phyloP scores from a whole-genome alignment of 2,797 vertebrate species.

The Taeniopygia guttata region DNA sequence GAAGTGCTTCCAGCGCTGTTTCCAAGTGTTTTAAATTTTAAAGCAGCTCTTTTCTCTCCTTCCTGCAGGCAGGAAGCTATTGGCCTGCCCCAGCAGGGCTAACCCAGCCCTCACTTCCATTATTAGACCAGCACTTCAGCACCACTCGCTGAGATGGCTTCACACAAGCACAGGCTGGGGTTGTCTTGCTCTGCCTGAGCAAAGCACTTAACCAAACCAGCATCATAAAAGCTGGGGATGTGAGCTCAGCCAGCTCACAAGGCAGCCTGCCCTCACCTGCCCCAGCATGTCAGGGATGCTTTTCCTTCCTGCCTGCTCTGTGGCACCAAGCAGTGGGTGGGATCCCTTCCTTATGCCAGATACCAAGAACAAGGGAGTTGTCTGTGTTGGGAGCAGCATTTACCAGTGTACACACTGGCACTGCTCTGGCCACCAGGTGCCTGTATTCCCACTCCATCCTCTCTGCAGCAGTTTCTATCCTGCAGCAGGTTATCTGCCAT shows the following conservation, averaged over 20 bases:
- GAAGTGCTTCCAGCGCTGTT: not conserved
- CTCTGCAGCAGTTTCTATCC: not conserved
- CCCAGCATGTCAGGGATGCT: not conserved
- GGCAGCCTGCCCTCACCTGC: not conserved
- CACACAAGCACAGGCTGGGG: not conserved
- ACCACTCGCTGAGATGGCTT: not conserved
- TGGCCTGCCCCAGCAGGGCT: not conserved
- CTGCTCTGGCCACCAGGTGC: not conserved
- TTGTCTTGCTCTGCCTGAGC: not conserved
- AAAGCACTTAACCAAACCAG: not conserved
- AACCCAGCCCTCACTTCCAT: not conserved
- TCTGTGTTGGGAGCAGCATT: not conserved
- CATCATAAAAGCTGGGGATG: not conserved
- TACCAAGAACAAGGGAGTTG: not conserved
- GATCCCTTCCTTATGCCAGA: not conserved
- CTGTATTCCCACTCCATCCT: not conserved
- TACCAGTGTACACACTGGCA: not conserved
- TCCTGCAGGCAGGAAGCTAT: not conserved
- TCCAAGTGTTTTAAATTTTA: constrained; percentile 9
- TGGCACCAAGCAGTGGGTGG: not conserved
- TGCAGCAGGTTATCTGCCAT: not conserved
- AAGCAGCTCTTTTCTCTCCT: constrained; percentile 1
- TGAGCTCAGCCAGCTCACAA: not conserved
- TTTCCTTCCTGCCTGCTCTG: not conserved
- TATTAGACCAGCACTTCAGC: not conserved